Evolutionary conservation across 2,888 invertebrate genomes (phyloP).

Genomic region (Amiota communis): DNA sequence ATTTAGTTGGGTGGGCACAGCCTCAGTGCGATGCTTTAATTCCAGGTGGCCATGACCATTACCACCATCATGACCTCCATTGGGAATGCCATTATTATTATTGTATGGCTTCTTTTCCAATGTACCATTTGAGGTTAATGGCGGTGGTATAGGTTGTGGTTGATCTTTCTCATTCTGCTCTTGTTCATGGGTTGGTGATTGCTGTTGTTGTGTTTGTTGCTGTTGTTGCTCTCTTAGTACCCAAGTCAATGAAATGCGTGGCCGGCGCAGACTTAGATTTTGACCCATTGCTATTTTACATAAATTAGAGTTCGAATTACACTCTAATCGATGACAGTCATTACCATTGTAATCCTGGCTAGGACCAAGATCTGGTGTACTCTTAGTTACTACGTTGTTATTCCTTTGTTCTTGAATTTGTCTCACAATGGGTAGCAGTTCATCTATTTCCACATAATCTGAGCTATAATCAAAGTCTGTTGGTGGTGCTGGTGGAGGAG

Average conservation of each 20-base stretch:
- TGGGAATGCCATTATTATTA: constrained; percentile 66
- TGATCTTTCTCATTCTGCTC: constrained; percentile 75
- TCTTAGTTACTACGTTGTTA: constrained; percentile 45
- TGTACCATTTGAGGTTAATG: constrained; percentile 24
- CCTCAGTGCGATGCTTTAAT: constrained; percentile 44
- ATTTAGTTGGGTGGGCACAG: constrained; percentile 56
- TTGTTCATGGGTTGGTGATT: constrained; percentile 73
- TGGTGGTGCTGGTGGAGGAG: constrained; percentile 39
- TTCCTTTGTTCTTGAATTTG: constrained; percentile 34
- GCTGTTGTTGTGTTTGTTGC: constrained; percentile 53
- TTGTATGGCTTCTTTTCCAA: constrained; percentile 67
- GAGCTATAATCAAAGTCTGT: constrained; percentile 52
- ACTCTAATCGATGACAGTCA: constrained; percentile 25
- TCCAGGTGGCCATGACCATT: background rate
- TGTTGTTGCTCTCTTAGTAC: constrained; percentile 80
- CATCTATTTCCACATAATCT: constrained; percentile 71
- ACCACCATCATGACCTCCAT: constrained; percentile 5
- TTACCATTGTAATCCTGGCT: constrained; percentile 4
- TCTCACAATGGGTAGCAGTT: constrained; percentile 54
- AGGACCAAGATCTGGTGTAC: constrained; percentile 58
- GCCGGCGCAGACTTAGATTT: constrained; percentile 75
- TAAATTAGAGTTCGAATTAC: constrained; percentile 57
- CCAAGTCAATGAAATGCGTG: constrained; percentile 85
- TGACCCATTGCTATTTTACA: constrained; percentile 74
- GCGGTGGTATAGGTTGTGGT: constrained; percentile 47